A percentile compares a stretch with the other conserved stretches of the same genome.
These are phyloP conservation scores for Tarsius wallacei DNA, from an alignment of 2,797 vertebrate species.

Conservation along the genomic window DNA sequence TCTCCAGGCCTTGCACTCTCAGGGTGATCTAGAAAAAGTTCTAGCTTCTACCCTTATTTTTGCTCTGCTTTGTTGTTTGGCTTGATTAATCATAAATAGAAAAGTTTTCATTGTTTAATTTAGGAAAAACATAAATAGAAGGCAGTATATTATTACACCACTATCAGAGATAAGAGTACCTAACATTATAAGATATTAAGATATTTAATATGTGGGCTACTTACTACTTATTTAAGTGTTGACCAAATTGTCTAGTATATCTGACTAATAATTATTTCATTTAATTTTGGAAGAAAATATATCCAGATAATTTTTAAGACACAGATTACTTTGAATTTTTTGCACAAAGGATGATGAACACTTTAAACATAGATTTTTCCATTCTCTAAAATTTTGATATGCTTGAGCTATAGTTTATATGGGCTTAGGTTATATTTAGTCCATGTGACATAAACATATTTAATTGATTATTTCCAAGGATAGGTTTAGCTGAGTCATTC, in stretches of 20 bases:
- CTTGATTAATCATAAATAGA: conserved; percentile 15
- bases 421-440: neutral
- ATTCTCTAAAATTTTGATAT: neutral
- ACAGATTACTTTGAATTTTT: conserved; percentile 5
- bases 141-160: neutral
- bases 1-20: neutral
- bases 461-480: conserved; percentile 31
- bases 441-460: neutral
- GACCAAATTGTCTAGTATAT: neutral
- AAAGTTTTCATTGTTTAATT: neutral
- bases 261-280: neutral
- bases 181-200: neutral
- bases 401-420: conserved; percentile 17
- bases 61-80: neutral
- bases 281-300: conserved; percentile 17
- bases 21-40: neutral
- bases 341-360: neutral
- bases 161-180: neutral
- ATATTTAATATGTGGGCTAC: neutral
- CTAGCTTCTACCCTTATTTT: neutral
- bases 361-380: neutral
- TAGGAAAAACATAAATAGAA: neutral
- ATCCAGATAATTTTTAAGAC: neutral
- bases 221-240: conserved; percentile 3
- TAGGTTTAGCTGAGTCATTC: neutral